Percentiles rank a stretch among this genome's conserved stretches.
Conservation (phyloP, 2,888 invertebrate genomes). For the Xestia ashworthii region DNA sequence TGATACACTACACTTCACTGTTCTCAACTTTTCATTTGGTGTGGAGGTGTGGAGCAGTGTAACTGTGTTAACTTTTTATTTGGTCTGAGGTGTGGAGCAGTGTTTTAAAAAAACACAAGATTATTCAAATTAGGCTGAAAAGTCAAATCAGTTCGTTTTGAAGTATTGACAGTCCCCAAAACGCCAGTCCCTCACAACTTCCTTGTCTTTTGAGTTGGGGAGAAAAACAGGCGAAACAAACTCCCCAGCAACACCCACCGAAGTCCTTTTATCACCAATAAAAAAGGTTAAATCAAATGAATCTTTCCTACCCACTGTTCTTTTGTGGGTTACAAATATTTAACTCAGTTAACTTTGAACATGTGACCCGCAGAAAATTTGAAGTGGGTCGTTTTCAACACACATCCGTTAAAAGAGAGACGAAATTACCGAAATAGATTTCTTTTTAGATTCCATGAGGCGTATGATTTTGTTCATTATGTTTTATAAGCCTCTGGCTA, state of each 20-base stretch:
- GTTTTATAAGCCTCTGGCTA: conserved; percentile 18
- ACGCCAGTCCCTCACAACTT: not conserved
- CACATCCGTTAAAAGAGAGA: conserved; percentile 45
- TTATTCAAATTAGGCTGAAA: not conserved
- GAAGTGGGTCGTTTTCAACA: conserved; percentile 45
- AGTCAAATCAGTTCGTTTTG: not conserved
- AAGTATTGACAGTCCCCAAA: not conserved
- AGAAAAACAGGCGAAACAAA: not conserved
- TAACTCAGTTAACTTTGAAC: conserved; percentile 62
- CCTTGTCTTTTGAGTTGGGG: not conserved
- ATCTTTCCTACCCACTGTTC: conserved; percentile 12
- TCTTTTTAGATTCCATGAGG: conserved; percentile 38
- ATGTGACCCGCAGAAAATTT: conserved; percentile 25
- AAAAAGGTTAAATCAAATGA: conserved; percentile 8
- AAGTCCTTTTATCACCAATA: not conserved
- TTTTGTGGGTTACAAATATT: conserved; percentile 46
- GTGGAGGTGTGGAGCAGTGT: no score
- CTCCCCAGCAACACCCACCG: not conserved
- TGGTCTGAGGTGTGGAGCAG: no score
- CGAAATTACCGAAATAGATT: conserved; percentile 45
- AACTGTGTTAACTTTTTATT: no score
- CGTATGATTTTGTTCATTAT: conserved; percentile 46
- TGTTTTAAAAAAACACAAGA: no score
- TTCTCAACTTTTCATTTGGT: no score
- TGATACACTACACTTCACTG: no score